These are phyloP conservation scores for Drosophila santomea DNA, from an alignment of 1,140 invertebrate genomes.

Conservation along the genomic window DNA sequence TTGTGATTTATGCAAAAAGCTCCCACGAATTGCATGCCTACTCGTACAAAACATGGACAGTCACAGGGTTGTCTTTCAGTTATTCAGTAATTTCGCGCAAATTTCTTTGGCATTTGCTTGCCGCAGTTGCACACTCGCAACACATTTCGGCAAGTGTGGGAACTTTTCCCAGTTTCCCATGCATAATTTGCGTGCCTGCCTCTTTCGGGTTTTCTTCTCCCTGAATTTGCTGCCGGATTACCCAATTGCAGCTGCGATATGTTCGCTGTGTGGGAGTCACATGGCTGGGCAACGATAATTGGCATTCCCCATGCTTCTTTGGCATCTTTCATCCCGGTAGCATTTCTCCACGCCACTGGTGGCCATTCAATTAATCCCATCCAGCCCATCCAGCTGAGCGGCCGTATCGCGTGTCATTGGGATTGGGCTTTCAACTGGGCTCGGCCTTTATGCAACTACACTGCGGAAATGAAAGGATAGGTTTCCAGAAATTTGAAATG, in stretches of 20 bases:
- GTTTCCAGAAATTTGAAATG: too few relatives aligned
- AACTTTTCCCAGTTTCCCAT: conserved; percentile 52
- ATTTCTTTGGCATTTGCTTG: conserved; percentile 70
- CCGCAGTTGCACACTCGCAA: conserved; percentile 56
- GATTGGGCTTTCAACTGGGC: conserved; percentile 14
- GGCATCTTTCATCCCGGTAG: conserved; percentile 29
- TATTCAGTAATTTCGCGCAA: conserved; percentile 40
- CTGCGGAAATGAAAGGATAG: neutral
- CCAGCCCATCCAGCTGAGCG: conserved; percentile 31
- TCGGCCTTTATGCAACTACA: conserved; percentile 64
- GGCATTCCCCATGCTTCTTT: conserved; percentile 33
- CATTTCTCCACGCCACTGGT: conserved; percentile 45
- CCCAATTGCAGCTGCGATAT: conserved; percentile 38
- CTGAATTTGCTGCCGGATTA: conserved; percentile 46
- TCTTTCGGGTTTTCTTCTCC: conserved; percentile 23
- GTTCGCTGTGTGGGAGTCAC: conserved; percentile 52
- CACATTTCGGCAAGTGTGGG: conserved; percentile 74
- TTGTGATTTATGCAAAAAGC: neutral
- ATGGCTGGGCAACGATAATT: conserved; percentile 45
- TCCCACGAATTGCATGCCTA: neutral
- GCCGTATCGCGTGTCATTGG: conserved; percentile 66
- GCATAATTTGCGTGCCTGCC: conserved; percentile 40
- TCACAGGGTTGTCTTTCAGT: neutral
- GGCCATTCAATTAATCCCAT: conserved; percentile 62
- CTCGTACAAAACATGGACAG: neutral